Conservation (phyloP, 2,113 vertebrate species). For the Zootoca vivipara region DNA sequence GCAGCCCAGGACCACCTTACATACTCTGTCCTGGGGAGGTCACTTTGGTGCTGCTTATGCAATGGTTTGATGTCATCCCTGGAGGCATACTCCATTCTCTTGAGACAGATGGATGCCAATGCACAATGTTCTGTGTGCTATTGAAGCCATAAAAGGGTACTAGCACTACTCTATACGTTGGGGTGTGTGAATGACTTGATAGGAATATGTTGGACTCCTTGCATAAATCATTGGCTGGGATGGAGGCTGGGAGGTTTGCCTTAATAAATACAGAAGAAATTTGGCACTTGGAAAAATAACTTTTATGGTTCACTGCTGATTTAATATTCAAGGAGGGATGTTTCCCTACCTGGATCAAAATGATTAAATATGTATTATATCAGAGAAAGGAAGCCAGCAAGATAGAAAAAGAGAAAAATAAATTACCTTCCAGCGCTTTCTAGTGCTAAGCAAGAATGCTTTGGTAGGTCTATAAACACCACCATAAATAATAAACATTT, state of each 20-base stretch:
- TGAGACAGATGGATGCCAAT: too few species aligned
- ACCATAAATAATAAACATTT: constrained; percentile 21
- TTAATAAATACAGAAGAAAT: not conserved
- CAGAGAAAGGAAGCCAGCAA: not conserved
- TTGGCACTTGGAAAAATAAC: not conserved
- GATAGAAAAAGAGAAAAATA: constrained; percentile 4
- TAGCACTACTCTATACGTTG: too few species aligned
- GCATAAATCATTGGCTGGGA: not conserved
- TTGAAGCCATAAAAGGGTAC: not conserved
- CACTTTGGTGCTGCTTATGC: too few species aligned
- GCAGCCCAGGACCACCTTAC: too few species aligned
- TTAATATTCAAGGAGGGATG: constrained; percentile 7
- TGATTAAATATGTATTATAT: not conserved
- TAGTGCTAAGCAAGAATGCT: not conserved
- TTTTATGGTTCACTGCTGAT: not conserved
- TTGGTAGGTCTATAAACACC: constrained; percentile 14
- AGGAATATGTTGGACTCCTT: not conserved
- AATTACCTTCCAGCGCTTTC: not conserved
- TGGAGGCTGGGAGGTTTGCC: not conserved
- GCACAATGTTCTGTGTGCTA: not conserved
- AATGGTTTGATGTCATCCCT: too few species aligned
- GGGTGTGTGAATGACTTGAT: not conserved
- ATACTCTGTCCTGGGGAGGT: too few species aligned
- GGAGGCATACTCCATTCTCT: too few species aligned
- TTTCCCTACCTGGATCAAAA: not conserved